Evolutionary conservation across 1,140 invertebrate genomes (phyloP), one percentile per base, ranked within the genome.

Genomic region (Bombus fervidus): DNA sequence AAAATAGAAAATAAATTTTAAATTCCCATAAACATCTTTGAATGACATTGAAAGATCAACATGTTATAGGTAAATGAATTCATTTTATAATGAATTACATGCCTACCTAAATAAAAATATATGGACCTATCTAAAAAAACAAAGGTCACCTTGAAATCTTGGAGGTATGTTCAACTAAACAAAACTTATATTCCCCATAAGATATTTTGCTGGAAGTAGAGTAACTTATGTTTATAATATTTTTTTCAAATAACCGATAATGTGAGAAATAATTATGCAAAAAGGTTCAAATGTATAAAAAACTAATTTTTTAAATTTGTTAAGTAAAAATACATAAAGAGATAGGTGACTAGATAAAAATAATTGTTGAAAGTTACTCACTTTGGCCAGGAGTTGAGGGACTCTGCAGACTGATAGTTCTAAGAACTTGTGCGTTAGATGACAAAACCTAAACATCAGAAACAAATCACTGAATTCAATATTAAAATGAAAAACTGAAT

Each of bases 341-440:
- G 86, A 69, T 81, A 1, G 34, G 64, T 13, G 6, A 82, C 68
- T n/a, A 41, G 69, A 73, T 71, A 64, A 2, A 28, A 47, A 47
- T 47, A 47, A 15, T 75, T 47, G 41, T 13, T 39, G 22, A 79
- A 81, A 78, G 15, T 64, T 76, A 93, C 95, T 94, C 92, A 96
- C 96, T 94, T 92, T 95, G 94, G 81, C 93, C 93, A 88, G 94
- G 93, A 86, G 93, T 94, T 86, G 93, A 92, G 73, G 94, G 91
- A 93, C 94, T 95, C 86, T 95, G 94, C 82, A 95, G 92, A 91
- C 93, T 95, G 80, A 95, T 94, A 83, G 95, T 95, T 89, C 95
- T 95, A 68, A 96, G 91, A 78, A 96, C 94, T 94, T 95, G 95
- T 86, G 94, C 89, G 85, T 94, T 94, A 83, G 95, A 92, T 81